Percentiles rank a stretch among this genome's conserved stretches.
These are phyloP conservation scores for Eretmochelys imbricata DNA, from an alignment of 2,113 vertebrate genomes.

Conservation along the genomic window DNA sequence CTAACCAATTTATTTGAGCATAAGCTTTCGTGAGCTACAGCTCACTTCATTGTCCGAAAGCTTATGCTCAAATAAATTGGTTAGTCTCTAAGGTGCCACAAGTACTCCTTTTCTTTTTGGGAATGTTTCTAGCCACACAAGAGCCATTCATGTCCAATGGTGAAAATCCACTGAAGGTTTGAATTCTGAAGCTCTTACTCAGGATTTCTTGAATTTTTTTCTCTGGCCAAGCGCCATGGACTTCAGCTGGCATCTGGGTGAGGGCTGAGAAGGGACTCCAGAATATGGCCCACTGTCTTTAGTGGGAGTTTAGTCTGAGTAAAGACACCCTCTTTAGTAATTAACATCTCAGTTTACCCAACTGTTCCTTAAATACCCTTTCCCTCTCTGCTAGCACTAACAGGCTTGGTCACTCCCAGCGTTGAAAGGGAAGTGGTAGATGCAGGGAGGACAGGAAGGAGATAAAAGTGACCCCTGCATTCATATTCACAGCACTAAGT, in stretches of 20 bases:
- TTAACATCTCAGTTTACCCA: background rate
- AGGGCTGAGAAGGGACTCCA: background rate
- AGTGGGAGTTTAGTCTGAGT: background rate
- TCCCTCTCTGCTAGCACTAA: accelerated
- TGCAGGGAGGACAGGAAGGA: background rate
- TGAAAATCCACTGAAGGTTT: background rate
- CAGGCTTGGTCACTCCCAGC: accelerated
- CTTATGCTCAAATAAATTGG: too few relatives aligned
- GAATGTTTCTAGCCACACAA: background rate
- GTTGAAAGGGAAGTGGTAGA: background rate
- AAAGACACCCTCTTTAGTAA: background rate
- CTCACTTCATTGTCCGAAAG: too few relatives aligned
- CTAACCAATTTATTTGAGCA: too few relatives aligned
- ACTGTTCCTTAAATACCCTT: accelerated
- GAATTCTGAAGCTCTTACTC: background rate
- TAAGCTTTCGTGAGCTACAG: too few relatives aligned
- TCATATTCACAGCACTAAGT: background rate
- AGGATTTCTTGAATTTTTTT: background rate
- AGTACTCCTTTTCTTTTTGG: too few relatives aligned
- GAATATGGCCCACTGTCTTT: accelerated
- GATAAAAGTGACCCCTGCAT: conserved; percentile 60
- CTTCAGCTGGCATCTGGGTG: background rate
- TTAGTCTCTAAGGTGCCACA: too few relatives aligned
- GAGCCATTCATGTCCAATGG: background rate
- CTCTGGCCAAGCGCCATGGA: background rate